Evolutionary conservation across 2,888 invertebrate species (phyloP).

Genomic region (Prosopocoilus inquinatus): DNA sequence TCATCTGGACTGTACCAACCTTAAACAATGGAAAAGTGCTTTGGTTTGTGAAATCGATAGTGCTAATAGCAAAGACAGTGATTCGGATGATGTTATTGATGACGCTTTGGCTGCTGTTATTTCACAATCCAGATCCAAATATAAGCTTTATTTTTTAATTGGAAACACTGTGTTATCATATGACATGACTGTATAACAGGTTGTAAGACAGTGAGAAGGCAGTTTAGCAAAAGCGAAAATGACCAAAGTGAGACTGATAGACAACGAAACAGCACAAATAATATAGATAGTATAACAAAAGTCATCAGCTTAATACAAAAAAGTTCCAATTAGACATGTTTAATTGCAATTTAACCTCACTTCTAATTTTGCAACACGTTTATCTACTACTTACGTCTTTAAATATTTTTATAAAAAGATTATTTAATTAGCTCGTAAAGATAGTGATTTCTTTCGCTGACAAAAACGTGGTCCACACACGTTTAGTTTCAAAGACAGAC

Average conservation of each 20-base stretch:
- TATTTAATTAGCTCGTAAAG: too few species aligned
- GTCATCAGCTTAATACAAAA: too few species aligned
- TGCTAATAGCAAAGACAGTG: conserved; percentile 88
- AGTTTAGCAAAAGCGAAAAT: conserved; percentile 82
- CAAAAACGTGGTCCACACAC: too few species aligned
- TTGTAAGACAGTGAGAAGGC: conserved; percentile 85
- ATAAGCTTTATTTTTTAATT: conserved; percentile 94
- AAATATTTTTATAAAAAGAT: too few species aligned
- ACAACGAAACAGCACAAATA: conserved; percentile 81
- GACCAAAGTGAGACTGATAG: conserved; percentile 89
- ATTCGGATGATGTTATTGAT: conserved; percentile 93
- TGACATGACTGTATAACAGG: conserved; percentile 99
- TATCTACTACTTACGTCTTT: too few species aligned
- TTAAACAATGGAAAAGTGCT: conserved; percentile 98
- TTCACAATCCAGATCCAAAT: conserved; percentile 75
- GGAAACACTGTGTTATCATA: conserved; percentile 95
- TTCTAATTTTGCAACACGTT: too few species aligned
- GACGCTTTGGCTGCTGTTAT: conserved; percentile 79
- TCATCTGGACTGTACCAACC: conserved; percentile 90
- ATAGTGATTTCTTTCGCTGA: too few species aligned
- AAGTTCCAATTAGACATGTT: too few species aligned
- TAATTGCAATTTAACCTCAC: too few species aligned
- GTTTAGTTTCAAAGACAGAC: too few species aligned
- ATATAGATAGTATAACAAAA: too few species aligned
- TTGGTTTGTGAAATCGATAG: conserved; percentile 75